Percentiles rank a stretch among this genome's conserved stretches.
Evolutionary conservation across 2,797 vertebrate species (phyloP).

Genomic region (Miichthys miiuy): DNA sequence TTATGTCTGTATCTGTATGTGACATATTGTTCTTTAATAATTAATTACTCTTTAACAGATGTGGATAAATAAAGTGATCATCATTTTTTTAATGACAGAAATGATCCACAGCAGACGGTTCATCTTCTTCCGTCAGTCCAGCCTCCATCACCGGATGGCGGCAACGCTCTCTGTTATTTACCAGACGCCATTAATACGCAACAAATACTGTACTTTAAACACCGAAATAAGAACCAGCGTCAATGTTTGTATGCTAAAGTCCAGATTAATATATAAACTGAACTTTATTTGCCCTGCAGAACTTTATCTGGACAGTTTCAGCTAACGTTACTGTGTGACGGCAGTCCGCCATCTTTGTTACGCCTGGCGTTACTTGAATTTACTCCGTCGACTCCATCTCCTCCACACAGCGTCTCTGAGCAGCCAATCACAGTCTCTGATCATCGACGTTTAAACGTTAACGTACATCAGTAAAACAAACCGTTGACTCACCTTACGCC

Average conservation of each 20-base stretch:
- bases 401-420: constrained; percentile 8
- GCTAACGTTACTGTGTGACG: fast-evolving
- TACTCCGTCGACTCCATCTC: constrained; percentile 40
- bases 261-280: fast-evolving
- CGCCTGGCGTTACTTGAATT: too few relatives aligned
- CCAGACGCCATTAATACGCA: background rate
- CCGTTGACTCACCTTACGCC: constrained; percentile 38
- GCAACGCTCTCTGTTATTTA: background rate
- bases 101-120: too few relatives aligned
- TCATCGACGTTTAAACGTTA: too few relatives aligned
- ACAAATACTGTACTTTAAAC: background rate
- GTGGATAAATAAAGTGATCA: too few relatives aligned
- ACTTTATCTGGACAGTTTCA: background rate
- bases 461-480: background rate
- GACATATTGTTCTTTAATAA: too few relatives aligned
- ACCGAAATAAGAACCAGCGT: fast-evolving
- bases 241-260: background rate
- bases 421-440: too few relatives aligned
- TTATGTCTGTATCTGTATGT: too few relatives aligned
- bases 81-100: too few relatives aligned
- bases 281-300: background rate
- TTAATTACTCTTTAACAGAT: too few relatives aligned
- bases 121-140: too few relatives aligned
- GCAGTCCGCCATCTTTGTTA: constrained; percentile 64
- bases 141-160: background rate